Conservation (phyloP, 2,113 vertebrate genomes). For the Aix galericulata region DNA sequence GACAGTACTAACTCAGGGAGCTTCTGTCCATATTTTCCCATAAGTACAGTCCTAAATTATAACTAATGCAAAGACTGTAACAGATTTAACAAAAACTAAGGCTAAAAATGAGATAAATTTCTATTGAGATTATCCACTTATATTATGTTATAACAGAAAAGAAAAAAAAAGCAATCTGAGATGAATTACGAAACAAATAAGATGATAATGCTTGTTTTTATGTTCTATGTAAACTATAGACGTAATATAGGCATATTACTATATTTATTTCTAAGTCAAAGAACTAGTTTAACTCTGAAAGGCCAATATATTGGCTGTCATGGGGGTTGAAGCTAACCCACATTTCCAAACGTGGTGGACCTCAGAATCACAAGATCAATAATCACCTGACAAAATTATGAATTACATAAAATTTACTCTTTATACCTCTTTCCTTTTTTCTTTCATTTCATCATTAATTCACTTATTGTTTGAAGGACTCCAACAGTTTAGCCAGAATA, state of each 20-base stretch:
- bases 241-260: not conserved
- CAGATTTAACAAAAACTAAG: not conserved
- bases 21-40: not conserved
- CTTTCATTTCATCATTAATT: not conserved
- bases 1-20: constrained; percentile 36
- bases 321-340: not conserved
- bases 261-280: not conserved
- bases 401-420: not conserved
- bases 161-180: not conserved
- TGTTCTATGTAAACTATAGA: not conserved
- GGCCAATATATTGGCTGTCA: not conserved
- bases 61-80: not conserved
- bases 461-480: not conserved
- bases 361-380: not conserved
- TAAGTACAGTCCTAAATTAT: not conserved
- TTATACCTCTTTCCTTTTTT: not conserved
- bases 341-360: not conserved
- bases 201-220: not conserved
- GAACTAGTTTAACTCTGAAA: not conserved
- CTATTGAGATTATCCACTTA: not conserved
- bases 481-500: not conserved
- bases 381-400: not conserved
- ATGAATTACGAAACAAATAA: not conserved
- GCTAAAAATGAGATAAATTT: not conserved
- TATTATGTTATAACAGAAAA: not conserved